phyloP scores from a whole-genome alignment of 2,797 vertebrate genomes.

The Bovichtus diacanthus region DNA sequence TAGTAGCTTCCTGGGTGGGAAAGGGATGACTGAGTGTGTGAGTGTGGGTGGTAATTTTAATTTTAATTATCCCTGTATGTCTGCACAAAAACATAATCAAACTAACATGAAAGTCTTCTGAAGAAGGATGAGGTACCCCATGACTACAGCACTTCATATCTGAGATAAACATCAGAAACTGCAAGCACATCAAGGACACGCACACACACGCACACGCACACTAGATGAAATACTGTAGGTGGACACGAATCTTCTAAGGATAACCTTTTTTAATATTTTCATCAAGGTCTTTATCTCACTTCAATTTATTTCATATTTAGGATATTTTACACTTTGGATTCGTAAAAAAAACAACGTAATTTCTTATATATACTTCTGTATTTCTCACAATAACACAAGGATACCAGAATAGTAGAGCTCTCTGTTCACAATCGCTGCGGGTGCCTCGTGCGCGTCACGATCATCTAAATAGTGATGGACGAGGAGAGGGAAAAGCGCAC shows the following conservation, averaged over 20 bases:
- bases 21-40: slow-evolving; percentile 5
- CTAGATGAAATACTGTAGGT: background rate
- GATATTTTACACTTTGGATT: too few relatives aligned
- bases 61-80: slow-evolving; percentile 28
- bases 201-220: background rate
- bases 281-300: background rate
- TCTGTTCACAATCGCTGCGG: slow-evolving; percentile 7
- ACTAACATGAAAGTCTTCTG: slow-evolving; percentile 8
- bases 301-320: background rate
- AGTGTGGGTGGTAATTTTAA: background rate
- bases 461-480: background rate
- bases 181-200: slow-evolving; percentile 2
- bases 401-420: background rate
- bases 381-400: background rate
- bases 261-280: background rate
- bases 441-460: slow-evolving; percentile 18
- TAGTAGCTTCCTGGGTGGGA: slow-evolving; percentile 41
- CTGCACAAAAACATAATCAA: slow-evolving; percentile 16
- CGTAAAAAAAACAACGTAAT: too few relatives aligned
- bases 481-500: background rate
- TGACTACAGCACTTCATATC: slow-evolving; percentile 8
- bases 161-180: slow-evolving; percentile 15
- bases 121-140: slow-evolving; percentile 1
- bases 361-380: too few relatives aligned
- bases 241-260: background rate